Conservation (phyloP, 2,797 vertebrate genomes). For the Rachycentron canadum region DNA sequence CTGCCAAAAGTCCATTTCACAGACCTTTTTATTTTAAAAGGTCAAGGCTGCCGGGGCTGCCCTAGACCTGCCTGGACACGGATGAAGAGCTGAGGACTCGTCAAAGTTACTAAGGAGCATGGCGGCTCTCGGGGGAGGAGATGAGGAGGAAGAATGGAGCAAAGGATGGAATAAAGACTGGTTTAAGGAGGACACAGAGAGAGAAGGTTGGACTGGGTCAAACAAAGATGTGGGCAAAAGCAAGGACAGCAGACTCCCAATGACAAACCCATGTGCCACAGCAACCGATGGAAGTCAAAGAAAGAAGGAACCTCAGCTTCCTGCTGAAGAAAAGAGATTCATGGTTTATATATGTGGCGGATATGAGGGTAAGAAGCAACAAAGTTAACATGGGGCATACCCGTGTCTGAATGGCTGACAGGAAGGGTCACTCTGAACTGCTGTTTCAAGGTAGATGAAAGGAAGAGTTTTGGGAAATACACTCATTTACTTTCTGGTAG, state of each 20-base stretch:
- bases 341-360: conserved; percentile 82
- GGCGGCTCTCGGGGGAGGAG: conserved; percentile 4
- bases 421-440: too few species aligned
- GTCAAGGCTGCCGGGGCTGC: conserved; percentile 22
- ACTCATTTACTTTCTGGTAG: too few species aligned
- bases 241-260: neutral
- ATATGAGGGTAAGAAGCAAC: conserved; percentile 75
- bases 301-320: conserved; percentile 30
- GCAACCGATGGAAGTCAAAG: conserved; percentile 41
- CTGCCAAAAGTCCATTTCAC: too few species aligned
- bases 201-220: conserved; percentile 19
- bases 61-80: conserved; percentile 16
- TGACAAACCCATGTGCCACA: neutral
- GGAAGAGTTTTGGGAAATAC: too few species aligned
- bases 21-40: conserved; percentile 30
- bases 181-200: neutral
- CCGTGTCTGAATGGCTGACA: too few species aligned
- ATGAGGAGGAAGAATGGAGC: neutral
- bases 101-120: conserved; percentile 41
- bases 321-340: conserved; percentile 75
- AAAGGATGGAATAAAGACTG: neutral
- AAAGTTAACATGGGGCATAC: neutral
- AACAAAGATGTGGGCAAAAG: neutral
- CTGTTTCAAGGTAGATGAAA: too few species aligned
- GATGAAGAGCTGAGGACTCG: conserved; percentile 1